Evolutionary conservation across 2,888 invertebrate genomes (phyloP), one percentile per base, ranked within the genome.

Genomic region (Gymnocheta viridis): DNA sequence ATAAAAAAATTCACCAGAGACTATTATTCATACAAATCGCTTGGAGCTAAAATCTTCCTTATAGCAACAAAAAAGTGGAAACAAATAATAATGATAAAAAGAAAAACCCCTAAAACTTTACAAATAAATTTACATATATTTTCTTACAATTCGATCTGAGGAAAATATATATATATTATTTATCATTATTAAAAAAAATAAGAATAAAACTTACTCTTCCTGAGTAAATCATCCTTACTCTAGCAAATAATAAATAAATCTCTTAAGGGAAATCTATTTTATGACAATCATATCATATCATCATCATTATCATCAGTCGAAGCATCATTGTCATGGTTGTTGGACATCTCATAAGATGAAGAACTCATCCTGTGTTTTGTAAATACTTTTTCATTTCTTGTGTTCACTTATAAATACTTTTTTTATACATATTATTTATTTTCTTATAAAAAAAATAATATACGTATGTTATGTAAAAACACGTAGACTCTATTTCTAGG

Each of bases 201-300:
- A 32, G 14, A 69, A 69, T 41, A 60, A 38, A 74, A 54, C 54
- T 62, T 54, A 41, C 41, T 49, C 32, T 56, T 67, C 17, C 24
- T 17, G 27, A 74, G 54, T 76, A 70, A 62, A 54, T 76, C 29
- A 73, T 38, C 24, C 29, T 76, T 69, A 19, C 44, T 29, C 9
- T 38, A 9, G 24, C 51, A 19, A 62, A 72, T 29, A 56, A 78
- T 32, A 60, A 38, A 6, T n/a, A 64, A 77, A 72, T 81, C 79
- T 82, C 86, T 86, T 85, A 64, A 49, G 86, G 86, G 86, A 86
- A 87, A 86, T 86, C 85, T 85, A 82, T 85, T 85, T 85, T 81
- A 85, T 85, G 77, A 77, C 81, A 70, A 72, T 70, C 58, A 78
- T 51, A 77, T 77, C 60, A 72, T 72, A 66, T 44, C 9, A 24